Conservation (phyloP, 2,888 invertebrate species). For the Scaptomyza polygonia region DNA sequence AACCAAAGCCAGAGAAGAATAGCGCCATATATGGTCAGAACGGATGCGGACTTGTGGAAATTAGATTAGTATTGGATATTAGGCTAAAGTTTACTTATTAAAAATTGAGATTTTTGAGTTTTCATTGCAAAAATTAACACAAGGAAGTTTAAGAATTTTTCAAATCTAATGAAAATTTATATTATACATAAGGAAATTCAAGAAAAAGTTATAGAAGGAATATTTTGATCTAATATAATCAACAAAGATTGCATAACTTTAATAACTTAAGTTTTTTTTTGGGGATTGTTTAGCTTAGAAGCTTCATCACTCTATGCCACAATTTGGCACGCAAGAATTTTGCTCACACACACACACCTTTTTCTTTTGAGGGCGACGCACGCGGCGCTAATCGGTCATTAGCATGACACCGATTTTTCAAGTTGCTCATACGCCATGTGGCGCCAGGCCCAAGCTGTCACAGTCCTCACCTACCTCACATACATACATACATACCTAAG, state of each 20-base stretch:
- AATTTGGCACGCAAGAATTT: slow-evolving; percentile 5
- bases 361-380: slow-evolving; percentile 24
- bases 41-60: no score
- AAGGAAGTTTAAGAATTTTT: no score
- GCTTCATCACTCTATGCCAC: slow-evolving; percentile 25
- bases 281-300: slow-evolving; percentile 28
- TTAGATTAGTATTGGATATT: no score
- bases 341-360: slow-evolving; percentile 27
- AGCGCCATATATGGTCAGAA: slow-evolving; percentile 42
- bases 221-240: no score
- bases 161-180: no score
- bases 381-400: slow-evolving; percentile 72
- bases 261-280: neutral
- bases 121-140: no score
- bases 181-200: no score
- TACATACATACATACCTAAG: neutral
- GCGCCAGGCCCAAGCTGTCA: slow-evolving; percentile 7
- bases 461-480: slow-evolving; percentile 4
- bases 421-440: slow-evolving; percentile 63
- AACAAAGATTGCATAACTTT: neutral
- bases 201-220: no score
- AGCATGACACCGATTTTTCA: slow-evolving; percentile 70
- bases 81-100: no score
- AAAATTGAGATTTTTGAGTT: no score
- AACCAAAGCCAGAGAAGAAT: slow-evolving; percentile 2